These are phyloP conservation scores for Ibycter americanus DNA, from an alignment of 2,797 vertebrate genomes.

Conservation along the genomic window DNA sequence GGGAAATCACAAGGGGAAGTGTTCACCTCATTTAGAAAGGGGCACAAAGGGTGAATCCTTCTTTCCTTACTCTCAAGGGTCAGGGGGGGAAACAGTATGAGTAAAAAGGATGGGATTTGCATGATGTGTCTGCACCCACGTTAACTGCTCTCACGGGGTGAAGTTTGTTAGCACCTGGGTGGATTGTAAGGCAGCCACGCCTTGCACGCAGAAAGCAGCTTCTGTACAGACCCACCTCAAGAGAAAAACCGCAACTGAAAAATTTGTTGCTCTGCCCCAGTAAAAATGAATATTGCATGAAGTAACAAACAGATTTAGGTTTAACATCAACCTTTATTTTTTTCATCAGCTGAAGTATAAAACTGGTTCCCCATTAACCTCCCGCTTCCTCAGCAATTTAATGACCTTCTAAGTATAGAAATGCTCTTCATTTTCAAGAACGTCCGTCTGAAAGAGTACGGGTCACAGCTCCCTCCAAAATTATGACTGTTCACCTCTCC, in stretches of 20 bases:
- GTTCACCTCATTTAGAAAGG: conserved; percentile 31
- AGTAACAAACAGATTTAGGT: not conserved
- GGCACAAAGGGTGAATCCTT: not conserved
- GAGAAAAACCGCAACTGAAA: not conserved
- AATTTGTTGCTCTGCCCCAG: not conserved
- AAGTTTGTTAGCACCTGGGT: not conserved
- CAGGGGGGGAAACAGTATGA: not conserved
- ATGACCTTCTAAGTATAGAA: not conserved
- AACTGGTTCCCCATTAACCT: conserved; percentile 4
- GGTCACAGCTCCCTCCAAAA: not conserved
- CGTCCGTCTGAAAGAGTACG: not conserved
- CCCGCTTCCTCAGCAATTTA: not conserved
- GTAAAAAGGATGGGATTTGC: not conserved
- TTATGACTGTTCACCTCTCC: not conserved
- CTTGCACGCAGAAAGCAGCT: not conserved
- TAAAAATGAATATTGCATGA: not conserved
- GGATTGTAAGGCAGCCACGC: not conserved
- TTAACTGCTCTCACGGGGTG: not conserved
- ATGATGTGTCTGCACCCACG: not conserved
- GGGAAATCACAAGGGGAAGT: conserved; percentile 48
- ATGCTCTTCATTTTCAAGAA: not conserved
- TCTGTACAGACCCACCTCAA: not conserved
- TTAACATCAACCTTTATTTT: conserved; percentile 30
- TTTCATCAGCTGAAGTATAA: not conserved
- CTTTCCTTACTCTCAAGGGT: not conserved